Evolutionary conservation across 2,113 vertebrate genomes (phyloP), one percentile per base, ranked within the genome.

Genomic region (Candoia aspera): DNA sequence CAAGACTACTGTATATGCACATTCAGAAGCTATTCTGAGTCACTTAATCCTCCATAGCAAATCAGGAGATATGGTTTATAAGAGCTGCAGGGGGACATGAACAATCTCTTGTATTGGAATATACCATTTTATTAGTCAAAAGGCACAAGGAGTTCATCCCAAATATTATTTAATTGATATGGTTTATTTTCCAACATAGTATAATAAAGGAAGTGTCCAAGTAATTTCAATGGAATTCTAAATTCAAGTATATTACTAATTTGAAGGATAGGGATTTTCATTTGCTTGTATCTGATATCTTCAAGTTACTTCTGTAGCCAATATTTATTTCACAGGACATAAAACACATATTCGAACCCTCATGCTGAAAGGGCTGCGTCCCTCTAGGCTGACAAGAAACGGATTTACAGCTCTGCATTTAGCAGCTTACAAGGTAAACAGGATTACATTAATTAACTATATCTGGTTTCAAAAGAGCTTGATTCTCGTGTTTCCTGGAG

Each of bases 361-460:
- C 29, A 98, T 99, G 97, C 96, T 99, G 57, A 99, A 99, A 97
- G 99, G 99, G 26, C 96, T 99, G 84, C 98, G 98, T n/a, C 98
- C 99, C 0, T 99, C 99, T 68, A 97, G 98, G 24, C 96, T 99
- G 88, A 99, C 98, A 4, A 98, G 98, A 93, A 99, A 99, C 87
- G 99, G 99, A 87, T 99, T 99, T 96, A 99, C 99, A 89, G 99
- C 99, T 1, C 97, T 99, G 60, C 99, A 99, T 89, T 95, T 99
- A 90, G 98, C 98, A 87, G 98, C 98, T 87, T 99, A 98, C 86
- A 99, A 98, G 98, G 99, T 99, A 96, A 90, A 88, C 24, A 13
- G 23, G 49, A 95, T 96, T 59, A 1, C 85, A 79, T 42, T 68
- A 46, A 59, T 0, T 91, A 86, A 86, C 84, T 53, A 4, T 79